Evolutionary conservation across 2,113 vertebrate species (phyloP).

Genomic region (Corvus hawaiiensis): DNA sequence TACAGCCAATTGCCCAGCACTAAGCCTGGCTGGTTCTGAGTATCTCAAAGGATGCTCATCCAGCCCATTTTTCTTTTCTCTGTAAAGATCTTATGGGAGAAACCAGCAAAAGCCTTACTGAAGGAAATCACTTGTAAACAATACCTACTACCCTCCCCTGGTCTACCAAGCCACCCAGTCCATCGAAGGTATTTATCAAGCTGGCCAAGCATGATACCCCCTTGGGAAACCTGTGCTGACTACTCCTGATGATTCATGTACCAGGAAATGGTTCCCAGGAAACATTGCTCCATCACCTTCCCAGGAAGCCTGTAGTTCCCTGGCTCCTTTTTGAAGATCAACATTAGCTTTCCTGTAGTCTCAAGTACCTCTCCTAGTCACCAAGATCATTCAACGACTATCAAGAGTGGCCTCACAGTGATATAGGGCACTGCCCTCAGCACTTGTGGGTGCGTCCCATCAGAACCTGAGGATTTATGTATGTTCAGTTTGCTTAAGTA

Average conservation of each 20-base stretch:
- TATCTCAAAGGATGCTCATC: neutral
- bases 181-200: rapidly evolving
- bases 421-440: neutral
- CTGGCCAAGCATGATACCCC: neutral
- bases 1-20: neutral
- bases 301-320: neutral
- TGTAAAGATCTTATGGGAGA: neutral
- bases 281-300: neutral
- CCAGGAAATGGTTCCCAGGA: neutral
- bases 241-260: neutral
- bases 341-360: neutral
- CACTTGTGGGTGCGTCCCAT: neutral
- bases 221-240: neutral
- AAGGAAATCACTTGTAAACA: neutral
- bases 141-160: neutral
- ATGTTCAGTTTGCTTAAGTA: neutral
- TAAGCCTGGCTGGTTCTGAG: neutral
- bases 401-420: neutral
- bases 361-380: neutral
- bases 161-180: neutral
- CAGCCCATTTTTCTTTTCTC: neutral
- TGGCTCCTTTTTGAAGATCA: neutral
- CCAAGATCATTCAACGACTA: neutral
- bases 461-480: rapidly evolving
- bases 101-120: neutral